Percentiles rank a stretch among this genome's conserved stretches.
Evolutionary conservation across 2,888 invertebrate species (phyloP).

Genomic region (Chloromyia formosa): DNA sequence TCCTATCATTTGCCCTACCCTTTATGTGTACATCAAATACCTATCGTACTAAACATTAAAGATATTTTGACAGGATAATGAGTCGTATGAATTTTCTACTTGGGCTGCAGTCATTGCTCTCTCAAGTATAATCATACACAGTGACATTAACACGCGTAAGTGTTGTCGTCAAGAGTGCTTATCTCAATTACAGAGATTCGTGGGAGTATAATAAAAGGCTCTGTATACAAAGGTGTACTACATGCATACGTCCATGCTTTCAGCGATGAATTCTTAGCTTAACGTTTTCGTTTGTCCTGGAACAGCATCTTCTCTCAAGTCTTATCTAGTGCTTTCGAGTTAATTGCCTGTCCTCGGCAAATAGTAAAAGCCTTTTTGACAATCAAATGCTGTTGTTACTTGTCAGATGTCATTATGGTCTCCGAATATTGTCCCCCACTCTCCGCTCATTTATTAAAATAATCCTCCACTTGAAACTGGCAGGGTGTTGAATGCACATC

Average conservation of each 20-base stretch:
- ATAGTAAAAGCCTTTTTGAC: constrained; percentile 30
- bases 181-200: constrained; percentile 35
- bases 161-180: constrained; percentile 39
- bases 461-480: background rate
- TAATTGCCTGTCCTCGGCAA: constrained; percentile 36
- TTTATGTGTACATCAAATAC: too few species aligned
- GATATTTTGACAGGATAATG: too few species aligned
- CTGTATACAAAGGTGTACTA: background rate
- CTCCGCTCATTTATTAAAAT: background rate
- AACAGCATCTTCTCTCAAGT: background rate
- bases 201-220: constrained; percentile 13
- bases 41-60: too few species aligned
- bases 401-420: background rate
- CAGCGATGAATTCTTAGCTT: background rate
- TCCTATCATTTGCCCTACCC: too few species aligned
- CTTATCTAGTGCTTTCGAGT: constrained; percentile 32
- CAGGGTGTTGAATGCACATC: constrained; percentile 8
- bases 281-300: background rate
- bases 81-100: too few species aligned
- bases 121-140: background rate
- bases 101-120: too few species aligned
- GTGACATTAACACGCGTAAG: constrained; percentile 8
- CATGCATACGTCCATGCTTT: background rate
- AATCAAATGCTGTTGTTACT: constrained; percentile 12
- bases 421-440: constrained; percentile 2